A percentile compares a stretch with the other conserved stretches of the same genome.
Conservation (phyloP, 2,797 vertebrate genomes). For the Clarias pachynema region DNA sequence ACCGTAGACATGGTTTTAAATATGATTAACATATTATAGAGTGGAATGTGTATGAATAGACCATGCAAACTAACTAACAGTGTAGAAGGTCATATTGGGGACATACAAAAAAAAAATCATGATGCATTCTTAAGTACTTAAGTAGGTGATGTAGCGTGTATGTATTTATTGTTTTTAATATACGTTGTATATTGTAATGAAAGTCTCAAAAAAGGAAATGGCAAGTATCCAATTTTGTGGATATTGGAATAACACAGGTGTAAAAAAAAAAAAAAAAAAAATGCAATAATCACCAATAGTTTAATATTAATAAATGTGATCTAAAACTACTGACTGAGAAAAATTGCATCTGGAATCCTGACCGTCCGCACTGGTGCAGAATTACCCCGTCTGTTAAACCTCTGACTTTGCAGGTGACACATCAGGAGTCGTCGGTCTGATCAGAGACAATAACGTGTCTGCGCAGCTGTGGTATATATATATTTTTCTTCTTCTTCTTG, state of each 20-base stretch:
- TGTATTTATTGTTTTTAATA: too few relatives aligned
- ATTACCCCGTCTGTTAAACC: not conserved
- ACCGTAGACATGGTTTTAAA: not conserved
- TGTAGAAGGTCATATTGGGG: not conserved
- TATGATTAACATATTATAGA: not conserved
- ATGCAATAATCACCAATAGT: not conserved
- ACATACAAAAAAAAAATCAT: not conserved
- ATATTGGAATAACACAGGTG: not conserved
- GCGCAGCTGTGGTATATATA: not conserved
- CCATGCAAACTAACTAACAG: not conserved
- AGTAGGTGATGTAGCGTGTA: too few relatives aligned
- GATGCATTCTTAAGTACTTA: not conserved
- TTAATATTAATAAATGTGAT: not conserved
- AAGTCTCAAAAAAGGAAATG: not conserved
- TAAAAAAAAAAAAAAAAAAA: not conserved
- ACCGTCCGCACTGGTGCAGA: not conserved
- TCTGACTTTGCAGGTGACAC: not conserved
- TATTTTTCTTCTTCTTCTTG: not conserved
- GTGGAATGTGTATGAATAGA: not conserved
- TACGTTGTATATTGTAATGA: not conserved
- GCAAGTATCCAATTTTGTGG: not conserved
- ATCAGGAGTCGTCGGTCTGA: not conserved
- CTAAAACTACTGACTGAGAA: not conserved
- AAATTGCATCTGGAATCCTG: not conserved
- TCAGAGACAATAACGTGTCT: not conserved